Base-by-base conservation (phyloP, 2,888 invertebrate species). In the Blastobasis adustella region DNA sequence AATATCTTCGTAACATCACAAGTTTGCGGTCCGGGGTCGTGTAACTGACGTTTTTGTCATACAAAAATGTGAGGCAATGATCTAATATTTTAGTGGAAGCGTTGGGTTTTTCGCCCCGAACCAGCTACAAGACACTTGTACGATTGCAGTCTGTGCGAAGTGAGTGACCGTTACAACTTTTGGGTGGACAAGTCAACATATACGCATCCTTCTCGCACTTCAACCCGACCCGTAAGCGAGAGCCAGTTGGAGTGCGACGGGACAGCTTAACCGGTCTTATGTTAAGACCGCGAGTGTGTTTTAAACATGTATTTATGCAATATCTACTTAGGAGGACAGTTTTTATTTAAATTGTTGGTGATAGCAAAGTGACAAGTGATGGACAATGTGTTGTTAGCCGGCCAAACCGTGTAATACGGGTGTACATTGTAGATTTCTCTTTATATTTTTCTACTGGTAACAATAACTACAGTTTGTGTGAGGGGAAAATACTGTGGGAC, bases 361-460 rank as follows among this genome's bases (percentile, higher is more conserved):
- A 73, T 73, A 74, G 77, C 76, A 71, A 82, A 80, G 79, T 82
- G 81, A 79, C 79, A 75, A 74, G 63, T 59, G 57, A 57, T 62
- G 66, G 67, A 67, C 63, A 54, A 48, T n/a, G 60, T 59, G 60
- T 58, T 62, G 55, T 55, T 56, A 56, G 23, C 67, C 66, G 65
- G 69, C 67, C 71, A 64, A 59, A 59, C 49, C 48, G 56, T 58
- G 54, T 55, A 54, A 23, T 23, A 3, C 23, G 23, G 23, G 23
- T 45, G 23, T 7, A 10, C 36, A 60, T 56, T 61, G 57, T 59
- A 67, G 54, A 61, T 52, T 62, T 52, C 49, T 39, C 42, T 46
- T 47, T 67, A 70, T 80, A 79, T 80, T 80, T 80, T 79, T 80
- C 70, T 79, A 80, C 69, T 65, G 57, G 60, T 66, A 65, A 69